phyloP scores from a whole-genome alignment of 2,888 invertebrate genomes.

The Tachystola acroxantha region DNA sequence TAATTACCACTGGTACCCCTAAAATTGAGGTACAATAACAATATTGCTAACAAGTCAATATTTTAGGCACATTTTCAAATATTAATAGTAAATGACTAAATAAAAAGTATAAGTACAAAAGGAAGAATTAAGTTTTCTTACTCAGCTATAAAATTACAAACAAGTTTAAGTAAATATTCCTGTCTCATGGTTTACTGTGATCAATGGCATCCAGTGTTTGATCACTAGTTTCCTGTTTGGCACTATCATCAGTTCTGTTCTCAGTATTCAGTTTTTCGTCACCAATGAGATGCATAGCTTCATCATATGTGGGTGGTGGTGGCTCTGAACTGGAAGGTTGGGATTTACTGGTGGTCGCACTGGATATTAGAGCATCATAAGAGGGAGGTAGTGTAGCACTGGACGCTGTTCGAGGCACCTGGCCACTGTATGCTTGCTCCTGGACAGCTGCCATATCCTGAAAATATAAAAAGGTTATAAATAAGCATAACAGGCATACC shows the following conservation, averaged over 20 bases:
- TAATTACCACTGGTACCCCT: neutral
- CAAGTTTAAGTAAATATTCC: conserved; percentile 23
- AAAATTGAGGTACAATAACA: conserved; percentile 9
- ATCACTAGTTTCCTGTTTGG: conserved; percentile 60
- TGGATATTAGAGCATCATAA: conserved; percentile 78
- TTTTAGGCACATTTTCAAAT: conserved; percentile 71
- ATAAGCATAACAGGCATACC: no score
- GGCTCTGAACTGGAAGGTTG: conserved; percentile 72
- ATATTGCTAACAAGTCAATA: conserved; percentile 55
- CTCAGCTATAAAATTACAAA: conserved; percentile 32
- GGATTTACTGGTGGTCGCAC: conserved; percentile 54
- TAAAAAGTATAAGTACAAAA: conserved; percentile 66
- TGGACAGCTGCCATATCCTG: conserved; percentile 79
- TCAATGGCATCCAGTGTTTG: conserved; percentile 42
- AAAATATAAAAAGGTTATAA: no score
- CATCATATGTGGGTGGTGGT: conserved; percentile 81
- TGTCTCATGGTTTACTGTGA: conserved; percentile 56
- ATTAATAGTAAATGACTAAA: conserved; percentile 47
- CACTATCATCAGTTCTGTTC: conserved; percentile 45
- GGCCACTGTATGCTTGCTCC: conserved; percentile 72
- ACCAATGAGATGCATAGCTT: conserved; percentile 78
- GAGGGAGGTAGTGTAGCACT: conserved; percentile 80
- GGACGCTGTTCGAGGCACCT: conserved; percentile 75
- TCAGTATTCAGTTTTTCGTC: conserved; percentile 56
- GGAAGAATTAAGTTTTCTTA: conserved; percentile 65